These are phyloP conservation scores for Sinelater perroti DNA, from an alignment of 2,888 invertebrate genomes.

Conservation along the genomic window DNA sequence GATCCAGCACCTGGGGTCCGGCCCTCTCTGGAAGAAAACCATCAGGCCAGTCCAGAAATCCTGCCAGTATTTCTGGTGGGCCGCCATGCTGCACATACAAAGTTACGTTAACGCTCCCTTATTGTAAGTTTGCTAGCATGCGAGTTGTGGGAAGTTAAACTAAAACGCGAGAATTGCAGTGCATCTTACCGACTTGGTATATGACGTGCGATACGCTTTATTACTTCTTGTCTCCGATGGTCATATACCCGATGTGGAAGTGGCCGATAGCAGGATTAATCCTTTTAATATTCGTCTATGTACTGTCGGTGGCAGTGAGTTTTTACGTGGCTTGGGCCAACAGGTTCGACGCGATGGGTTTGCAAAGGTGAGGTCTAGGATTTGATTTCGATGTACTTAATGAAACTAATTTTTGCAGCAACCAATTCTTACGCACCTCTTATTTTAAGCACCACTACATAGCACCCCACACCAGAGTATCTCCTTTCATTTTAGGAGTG, in stretches of 20 bases:
- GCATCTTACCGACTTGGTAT: slow-evolving; percentile 62
- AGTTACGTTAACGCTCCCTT: slow-evolving; percentile 53
- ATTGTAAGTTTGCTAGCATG: slow-evolving; percentile 45
- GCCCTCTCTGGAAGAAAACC: slow-evolving; percentile 60
- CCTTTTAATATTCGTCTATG: slow-evolving; percentile 47
- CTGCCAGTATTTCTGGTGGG: slow-evolving; percentile 60
- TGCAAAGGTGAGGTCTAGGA: neutral
- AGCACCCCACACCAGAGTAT: slow-evolving; percentile 54
- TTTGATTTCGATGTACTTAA: neutral
- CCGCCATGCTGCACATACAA: slow-evolving; percentile 58
- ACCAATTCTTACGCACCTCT: slow-evolving; percentile 44
- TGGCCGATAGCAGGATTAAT: slow-evolving; percentile 55
- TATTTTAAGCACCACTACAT: slow-evolving; percentile 53
- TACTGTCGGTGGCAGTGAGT: slow-evolving; percentile 52
- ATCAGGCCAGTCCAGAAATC: slow-evolving; percentile 41
- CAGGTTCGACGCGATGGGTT: slow-evolving; percentile 48
- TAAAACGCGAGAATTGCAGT: slow-evolving; percentile 48
- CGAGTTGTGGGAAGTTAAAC: neutral
- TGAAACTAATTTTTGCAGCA: slow-evolving; percentile 44
- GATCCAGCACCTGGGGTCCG: slow-evolving; percentile 60
- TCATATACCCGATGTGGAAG: slow-evolving; percentile 59
- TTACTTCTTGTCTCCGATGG: slow-evolving; percentile 59
- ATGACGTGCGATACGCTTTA: slow-evolving; percentile 61
- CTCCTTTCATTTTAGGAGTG: slow-evolving; percentile 56
- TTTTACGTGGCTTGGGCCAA: slow-evolving; percentile 56